These are phyloP conservation scores for Arge pagana DNA, from an alignment of 2,888 invertebrate species.

Conservation along the genomic window DNA sequence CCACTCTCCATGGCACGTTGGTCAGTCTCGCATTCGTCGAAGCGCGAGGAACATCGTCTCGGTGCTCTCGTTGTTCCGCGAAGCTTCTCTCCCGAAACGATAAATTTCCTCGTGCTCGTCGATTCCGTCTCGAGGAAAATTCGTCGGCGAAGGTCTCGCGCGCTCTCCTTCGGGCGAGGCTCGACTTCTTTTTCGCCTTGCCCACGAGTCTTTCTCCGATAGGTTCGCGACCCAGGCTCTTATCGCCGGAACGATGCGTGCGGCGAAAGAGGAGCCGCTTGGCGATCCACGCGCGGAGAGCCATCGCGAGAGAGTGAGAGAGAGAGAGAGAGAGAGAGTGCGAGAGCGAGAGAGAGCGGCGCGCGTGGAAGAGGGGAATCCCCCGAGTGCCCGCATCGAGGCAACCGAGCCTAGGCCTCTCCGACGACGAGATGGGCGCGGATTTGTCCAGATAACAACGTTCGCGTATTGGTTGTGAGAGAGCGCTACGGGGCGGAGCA, in stretches of 20 bases:
- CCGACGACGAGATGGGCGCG: neutral
- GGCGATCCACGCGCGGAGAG: neutral
- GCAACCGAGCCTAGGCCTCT: no score
- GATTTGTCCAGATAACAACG: neutral
- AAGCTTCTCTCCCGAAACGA: no score
- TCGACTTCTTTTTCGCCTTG: neutral
- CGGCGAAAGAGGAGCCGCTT: neutral
- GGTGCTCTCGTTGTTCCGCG: neutral
- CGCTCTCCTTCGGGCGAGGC: neutral
- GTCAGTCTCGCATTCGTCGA: no score
- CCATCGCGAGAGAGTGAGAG: slow-evolving; percentile 4
- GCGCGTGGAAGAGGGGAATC: slow-evolving; percentile 1
- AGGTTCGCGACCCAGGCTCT: slow-evolving; percentile 8
- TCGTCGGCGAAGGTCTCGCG: neutral
- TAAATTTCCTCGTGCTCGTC: no score
- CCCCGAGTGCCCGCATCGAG: no score
- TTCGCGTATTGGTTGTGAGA: slow-evolving; percentile 13
- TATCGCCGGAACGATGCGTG: neutral
- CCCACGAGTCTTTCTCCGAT: slow-evolving; percentile 24
- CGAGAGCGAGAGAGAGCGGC: neutral
- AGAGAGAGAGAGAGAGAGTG: neutral
- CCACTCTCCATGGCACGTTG: no score
- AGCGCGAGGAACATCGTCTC: neutral
- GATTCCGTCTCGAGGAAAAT: neutral
- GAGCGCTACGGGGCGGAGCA: slow-evolving; percentile 18